Conservation (phyloP, 2,888 invertebrate species). For the Vannuccia rotundouncinata region DNA sequence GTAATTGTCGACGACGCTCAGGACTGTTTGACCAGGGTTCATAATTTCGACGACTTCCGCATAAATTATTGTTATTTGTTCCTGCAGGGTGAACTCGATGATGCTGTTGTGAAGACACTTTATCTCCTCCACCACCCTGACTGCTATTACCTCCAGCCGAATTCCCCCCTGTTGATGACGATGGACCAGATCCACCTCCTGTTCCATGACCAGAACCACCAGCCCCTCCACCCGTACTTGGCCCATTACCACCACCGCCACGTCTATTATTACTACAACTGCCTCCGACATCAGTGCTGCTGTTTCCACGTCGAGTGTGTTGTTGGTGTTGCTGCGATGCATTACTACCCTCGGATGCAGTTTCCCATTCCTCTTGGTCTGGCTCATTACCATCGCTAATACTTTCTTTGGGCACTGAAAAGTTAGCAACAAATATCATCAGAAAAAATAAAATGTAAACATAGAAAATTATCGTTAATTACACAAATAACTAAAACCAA, state of each 20-base stretch:
- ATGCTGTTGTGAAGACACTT: background rate
- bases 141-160: background rate
- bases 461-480: too few relatives aligned
- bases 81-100: background rate
- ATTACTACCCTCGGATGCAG: slow-evolving; percentile 38
- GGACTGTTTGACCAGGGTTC: background rate
- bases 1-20: background rate
- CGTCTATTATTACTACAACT: background rate
- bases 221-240: slow-evolving; percentile 3
- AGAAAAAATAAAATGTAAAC: too few relatives aligned
- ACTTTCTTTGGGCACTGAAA: background rate
- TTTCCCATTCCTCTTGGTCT: slow-evolving; percentile 40
- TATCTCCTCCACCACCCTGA: background rate
- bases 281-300: background rate
- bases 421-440: too few relatives aligned
- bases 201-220: background rate
- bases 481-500: too few relatives aligned
- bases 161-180: background rate
- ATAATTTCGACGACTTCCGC: background rate
- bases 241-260: slow-evolving; percentile 2
- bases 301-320: slow-evolving; percentile 15
- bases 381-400: slow-evolving; percentile 34
- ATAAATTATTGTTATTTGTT: background rate
- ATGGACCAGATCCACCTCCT: background rate
- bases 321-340: slow-evolving; percentile 19